Percentiles rank a stretch among this genome's conserved stretches.
Evolutionary conservation across 2,888 invertebrate species (phyloP).

Genomic region (Xestobium rufovillosum): DNA sequence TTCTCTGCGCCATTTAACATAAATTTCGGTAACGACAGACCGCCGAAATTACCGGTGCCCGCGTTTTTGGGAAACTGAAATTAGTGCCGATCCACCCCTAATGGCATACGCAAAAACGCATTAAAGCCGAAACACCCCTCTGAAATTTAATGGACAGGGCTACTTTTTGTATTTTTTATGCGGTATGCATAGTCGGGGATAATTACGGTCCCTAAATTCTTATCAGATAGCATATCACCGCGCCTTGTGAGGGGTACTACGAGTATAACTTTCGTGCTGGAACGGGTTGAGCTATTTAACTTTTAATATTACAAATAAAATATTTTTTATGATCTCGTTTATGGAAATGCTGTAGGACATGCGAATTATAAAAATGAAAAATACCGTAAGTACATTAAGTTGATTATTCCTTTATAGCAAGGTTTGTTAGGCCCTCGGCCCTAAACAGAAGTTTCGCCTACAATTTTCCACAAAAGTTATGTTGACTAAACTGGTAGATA

Average conservation of each 20-base stretch:
- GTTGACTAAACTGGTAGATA: too few relatives aligned
- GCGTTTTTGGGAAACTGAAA: constrained; percentile 8
- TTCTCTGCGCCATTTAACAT: constrained; percentile 31
- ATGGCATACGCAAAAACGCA: neutral
- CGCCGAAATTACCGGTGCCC: constrained; percentile 16
- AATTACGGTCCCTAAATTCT: constrained; percentile 16
- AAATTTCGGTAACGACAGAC: constrained; percentile 28
- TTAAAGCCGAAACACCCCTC: neutral
- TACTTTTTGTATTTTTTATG: constrained; percentile 17
- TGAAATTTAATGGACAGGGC: neutral
- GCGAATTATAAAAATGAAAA: constrained; percentile 23
- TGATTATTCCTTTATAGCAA: too few relatives aligned
- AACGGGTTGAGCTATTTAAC: constrained; percentile 36
- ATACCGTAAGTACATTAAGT: too few relatives aligned
- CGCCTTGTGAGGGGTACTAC: neutral
- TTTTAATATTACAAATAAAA: constrained; percentile 36
- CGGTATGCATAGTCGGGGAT: constrained; percentile 18
- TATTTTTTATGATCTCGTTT: constrained; percentile 37
- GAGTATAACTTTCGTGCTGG: neutral
- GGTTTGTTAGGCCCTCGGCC: too few relatives aligned
- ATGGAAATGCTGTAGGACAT: constrained; percentile 35
- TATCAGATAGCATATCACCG: constrained; percentile 3
- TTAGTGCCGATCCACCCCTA: constrained; percentile 8
- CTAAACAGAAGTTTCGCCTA: too few relatives aligned
- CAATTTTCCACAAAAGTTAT: too few relatives aligned